These are phyloP conservation scores for Tympanoctomys barrerae DNA, from an alignment of 2,797 vertebrate genomes.

Conservation along the genomic window DNA sequence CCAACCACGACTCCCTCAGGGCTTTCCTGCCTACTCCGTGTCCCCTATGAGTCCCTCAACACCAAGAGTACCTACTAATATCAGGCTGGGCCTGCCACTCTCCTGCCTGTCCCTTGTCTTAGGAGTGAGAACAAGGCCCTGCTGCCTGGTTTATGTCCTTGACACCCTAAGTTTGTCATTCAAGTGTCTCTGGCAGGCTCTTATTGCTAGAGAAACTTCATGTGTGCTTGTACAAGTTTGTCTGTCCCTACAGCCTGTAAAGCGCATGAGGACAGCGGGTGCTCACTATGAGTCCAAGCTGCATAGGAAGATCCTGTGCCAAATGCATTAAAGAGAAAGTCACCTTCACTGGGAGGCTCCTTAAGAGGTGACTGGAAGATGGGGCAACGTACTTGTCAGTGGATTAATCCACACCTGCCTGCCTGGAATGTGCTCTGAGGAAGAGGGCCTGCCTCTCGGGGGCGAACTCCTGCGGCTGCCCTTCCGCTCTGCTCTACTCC, in stretches of 20 bases:
- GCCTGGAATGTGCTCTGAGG: background rate
- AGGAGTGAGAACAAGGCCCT: background rate
- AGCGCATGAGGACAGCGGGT: background rate
- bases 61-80: background rate
- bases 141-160: background rate
- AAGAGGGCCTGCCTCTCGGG: background rate
- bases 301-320: too few species aligned
- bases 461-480: background rate
- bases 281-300: too few species aligned
- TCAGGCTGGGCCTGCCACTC: background rate
- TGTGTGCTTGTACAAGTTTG: background rate
- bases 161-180: background rate
- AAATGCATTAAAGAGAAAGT: background rate
- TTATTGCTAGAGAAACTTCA: background rate
- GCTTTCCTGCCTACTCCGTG: background rate
- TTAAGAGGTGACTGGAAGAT: background rate
- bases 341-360: background rate
- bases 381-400: background rate
- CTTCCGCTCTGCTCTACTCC: background rate
- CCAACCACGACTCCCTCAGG: background rate
- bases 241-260: background rate
- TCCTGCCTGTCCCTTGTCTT: background rate
- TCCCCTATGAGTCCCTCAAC: background rate
- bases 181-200: background rate
- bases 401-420: background rate